Base-by-base conservation (phyloP, 1,140 invertebrate genomes). In the Lepidotrigona ventralis region DNA sequence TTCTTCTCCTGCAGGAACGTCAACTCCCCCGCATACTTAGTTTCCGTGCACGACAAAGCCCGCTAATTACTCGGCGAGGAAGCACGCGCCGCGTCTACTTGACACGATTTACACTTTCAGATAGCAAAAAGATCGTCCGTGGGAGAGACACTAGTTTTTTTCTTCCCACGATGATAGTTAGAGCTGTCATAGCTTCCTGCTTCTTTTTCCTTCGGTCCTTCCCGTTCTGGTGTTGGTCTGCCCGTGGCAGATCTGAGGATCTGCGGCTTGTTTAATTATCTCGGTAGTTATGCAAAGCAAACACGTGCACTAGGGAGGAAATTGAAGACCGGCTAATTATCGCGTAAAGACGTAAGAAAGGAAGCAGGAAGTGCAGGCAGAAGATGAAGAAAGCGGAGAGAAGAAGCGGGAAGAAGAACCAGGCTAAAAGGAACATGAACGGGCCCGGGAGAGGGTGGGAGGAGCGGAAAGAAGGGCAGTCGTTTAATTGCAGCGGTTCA, bases 321-420 rank as follows among this genome's bases (percentile, higher is more conserved):
- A 90, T 90, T 90, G 87, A 87, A 89, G 89, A 89, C 69, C 76
- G 78, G 84, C 89, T 90, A 90, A 90, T 90, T 90, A 90, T 85
- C 81, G 84, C 82, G 73, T 88, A 88, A 87, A 87, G 85, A 85
- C 63, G 73, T 64, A 84, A 84, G 80, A 73, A 85, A 66, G 29
- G 51, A 29, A 17, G 9, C 2, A 26, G 12, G 56, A n/a, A 51
- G 77, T 17, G 51, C 51, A 29, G n/a, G 54, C 33, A 73, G 23
- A 9, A 51, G 15, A 79, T 54, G 86, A 84, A 58, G 64, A 58
- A 56, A 58, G 39, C 54, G 26, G n/a, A 26, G 53, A 26, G 26
- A 72, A 19, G n/a, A 51, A 33, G 58, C 4, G 19, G 11, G 54
- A 60, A 23, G 53, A 74, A 39, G 72, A 74, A 74, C 72, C 58